These are phyloP conservation scores for Netelia virgata DNA, from an alignment of 2,888 invertebrate species.

Conservation along the genomic window DNA sequence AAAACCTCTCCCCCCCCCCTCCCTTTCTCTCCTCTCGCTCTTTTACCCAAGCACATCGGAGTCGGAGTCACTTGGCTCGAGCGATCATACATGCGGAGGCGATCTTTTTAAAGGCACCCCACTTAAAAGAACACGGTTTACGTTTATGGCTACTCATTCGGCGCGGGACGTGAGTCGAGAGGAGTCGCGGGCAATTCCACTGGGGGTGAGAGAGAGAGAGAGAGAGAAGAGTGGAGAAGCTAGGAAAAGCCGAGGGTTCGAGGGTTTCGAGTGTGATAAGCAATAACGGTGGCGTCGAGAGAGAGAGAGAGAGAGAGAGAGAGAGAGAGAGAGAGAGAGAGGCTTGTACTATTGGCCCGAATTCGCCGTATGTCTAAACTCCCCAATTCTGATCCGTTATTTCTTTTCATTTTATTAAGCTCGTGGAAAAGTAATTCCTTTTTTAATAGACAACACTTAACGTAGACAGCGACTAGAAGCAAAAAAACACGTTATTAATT, in stretches of 20 bases:
- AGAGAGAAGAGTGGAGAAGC: constrained; percentile 32
- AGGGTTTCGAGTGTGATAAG: constrained; percentile 79
- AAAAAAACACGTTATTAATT: too few relatives aligned
- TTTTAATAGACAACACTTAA: too few relatives aligned
- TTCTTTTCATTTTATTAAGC: constrained; percentile 43
- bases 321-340: too few relatives aligned
- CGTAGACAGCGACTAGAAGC: too few relatives aligned
- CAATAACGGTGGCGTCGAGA: constrained; percentile 76
- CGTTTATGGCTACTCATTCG: constrained; percentile 84
- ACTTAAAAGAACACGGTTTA: constrained; percentile 85
- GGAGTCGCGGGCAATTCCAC: constrained; percentile 70
- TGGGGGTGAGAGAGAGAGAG: constrained; percentile 65
- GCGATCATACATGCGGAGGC: constrained; percentile 82
- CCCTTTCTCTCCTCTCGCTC: constrained; percentile 62
- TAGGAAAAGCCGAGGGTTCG: constrained; percentile 60
- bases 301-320: background rate
- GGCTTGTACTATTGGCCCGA: constrained; percentile 45
- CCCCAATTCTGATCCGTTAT: constrained; percentile 17
- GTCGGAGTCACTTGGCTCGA: constrained; percentile 68
- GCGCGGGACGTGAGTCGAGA: constrained; percentile 76
- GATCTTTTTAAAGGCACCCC: constrained; percentile 84
- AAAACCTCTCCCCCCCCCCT: constrained; percentile 66
- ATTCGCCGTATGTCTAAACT: constrained; percentile 55
- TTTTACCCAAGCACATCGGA: constrained; percentile 31
- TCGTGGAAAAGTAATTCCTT: background rate